These are phyloP conservation scores for Characodon lateralis DNA, from an alignment of 2,797 vertebrate genomes.

Conservation along the genomic window DNA sequence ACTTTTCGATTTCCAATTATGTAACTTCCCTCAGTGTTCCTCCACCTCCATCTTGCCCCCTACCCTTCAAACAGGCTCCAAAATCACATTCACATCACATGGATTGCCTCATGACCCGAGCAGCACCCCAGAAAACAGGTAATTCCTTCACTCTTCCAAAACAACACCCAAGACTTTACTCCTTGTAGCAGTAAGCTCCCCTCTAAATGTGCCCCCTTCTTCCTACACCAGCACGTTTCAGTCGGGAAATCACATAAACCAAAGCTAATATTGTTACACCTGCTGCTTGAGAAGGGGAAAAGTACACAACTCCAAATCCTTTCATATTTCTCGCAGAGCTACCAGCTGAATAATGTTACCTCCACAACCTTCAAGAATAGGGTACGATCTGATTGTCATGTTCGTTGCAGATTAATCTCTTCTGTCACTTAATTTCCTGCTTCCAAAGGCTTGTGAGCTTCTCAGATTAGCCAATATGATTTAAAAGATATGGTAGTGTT, in stretches of 20 bases:
- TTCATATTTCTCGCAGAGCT: slow-evolving; percentile 47
- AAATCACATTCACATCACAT: slow-evolving; percentile 47
- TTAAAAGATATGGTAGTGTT: not conserved
- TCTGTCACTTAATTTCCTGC: slow-evolving; percentile 35
- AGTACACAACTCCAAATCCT: slow-evolving; percentile 45
- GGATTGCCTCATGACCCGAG: slow-evolving; percentile 36
- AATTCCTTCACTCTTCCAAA: slow-evolving; percentile 35
- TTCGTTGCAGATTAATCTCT: slow-evolving; percentile 10
- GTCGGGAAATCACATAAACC: slow-evolving; percentile 67
- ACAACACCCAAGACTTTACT: slow-evolving; percentile 43
- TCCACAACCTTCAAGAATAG: slow-evolving; percentile 5
- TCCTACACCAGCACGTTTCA: slow-evolving; percentile 34
- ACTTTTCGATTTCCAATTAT: slow-evolving; percentile 55
- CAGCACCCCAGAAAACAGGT: slow-evolving; percentile 35
- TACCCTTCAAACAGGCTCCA: slow-evolving; percentile 20
- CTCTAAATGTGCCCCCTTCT: slow-evolving; percentile 31
- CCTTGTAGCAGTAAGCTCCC: slow-evolving; percentile 30
- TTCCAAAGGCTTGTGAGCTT: slow-evolving; percentile 7
- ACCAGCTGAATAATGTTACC: slow-evolving; percentile 39
- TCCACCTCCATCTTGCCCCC: slow-evolving; percentile 6
- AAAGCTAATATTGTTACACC: slow-evolving; percentile 81
- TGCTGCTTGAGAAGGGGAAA: slow-evolving; percentile 52
- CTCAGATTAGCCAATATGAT: slow-evolving; percentile 11
- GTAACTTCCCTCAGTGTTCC: slow-evolving; percentile 39
- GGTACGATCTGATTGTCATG: slow-evolving; percentile 2